A percentile compares a stretch with the other conserved stretches of the same genome.
Conservation (phyloP, 1,140 invertebrate species). For the Drosophila nannoptera region DNA sequence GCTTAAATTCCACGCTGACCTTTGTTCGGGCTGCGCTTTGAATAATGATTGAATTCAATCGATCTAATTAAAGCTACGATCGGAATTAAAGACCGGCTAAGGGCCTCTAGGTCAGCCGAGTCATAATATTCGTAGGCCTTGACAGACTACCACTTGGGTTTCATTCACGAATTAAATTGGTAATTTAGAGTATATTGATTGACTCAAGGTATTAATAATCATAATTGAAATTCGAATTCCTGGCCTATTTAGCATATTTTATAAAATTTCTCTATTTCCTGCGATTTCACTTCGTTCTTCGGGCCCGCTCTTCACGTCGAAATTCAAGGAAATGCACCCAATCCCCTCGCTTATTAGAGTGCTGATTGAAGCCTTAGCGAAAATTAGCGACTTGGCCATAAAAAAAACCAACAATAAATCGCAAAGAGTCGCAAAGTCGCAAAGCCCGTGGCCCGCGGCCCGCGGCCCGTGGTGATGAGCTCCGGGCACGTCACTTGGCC, state of each 20-base stretch:
- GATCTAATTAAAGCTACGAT: slow-evolving; percentile 58
- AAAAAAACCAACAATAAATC: slow-evolving; percentile 19
- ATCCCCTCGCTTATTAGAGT: background rate
- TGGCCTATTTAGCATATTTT: no score
- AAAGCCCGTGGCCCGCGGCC: background rate
- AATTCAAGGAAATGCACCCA: slow-evolving; percentile 7
- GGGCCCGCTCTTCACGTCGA: background rate
- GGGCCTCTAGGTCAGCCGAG: slow-evolving; percentile 39
- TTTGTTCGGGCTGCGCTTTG: slow-evolving; percentile 15
- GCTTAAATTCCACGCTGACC: slow-evolving; percentile 14
- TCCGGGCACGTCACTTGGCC: slow-evolving; percentile 25
- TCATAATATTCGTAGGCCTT: slow-evolving; percentile 14
- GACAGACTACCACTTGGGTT: no score
- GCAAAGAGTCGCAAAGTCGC: slow-evolving; percentile 4
- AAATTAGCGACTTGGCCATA: slow-evolving; percentile 31
- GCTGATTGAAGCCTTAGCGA: background rate
- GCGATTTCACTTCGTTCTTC: background rate
- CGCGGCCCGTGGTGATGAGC: no score
- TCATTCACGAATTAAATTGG: no score
- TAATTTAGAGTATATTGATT: no score
- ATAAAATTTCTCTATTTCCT: no score
- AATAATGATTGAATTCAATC: slow-evolving; percentile 43
- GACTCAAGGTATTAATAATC: no score
- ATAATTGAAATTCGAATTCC: no score
- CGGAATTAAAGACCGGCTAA: slow-evolving; percentile 40